Conservation (phyloP, 2,113 vertebrate species). For the Capreolus pygargus region DNA sequence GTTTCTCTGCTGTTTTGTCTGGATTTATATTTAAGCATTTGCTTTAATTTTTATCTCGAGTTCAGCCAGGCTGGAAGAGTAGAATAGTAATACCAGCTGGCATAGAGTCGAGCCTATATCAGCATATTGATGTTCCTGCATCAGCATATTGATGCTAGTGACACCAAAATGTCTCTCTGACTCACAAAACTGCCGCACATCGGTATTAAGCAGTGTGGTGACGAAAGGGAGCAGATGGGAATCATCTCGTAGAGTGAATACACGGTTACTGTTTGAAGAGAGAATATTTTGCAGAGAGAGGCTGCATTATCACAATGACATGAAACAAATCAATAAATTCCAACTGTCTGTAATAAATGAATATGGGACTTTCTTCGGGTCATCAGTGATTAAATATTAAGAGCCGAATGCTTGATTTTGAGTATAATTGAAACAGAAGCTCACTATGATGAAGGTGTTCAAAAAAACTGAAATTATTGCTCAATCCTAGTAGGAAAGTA, state of each 20-base stretch:
- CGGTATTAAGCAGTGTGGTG: conserved; percentile 21
- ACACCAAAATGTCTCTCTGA: conserved; percentile 42
- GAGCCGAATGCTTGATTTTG: neutral
- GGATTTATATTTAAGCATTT: conserved; percentile 59
- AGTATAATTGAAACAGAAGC: neutral
- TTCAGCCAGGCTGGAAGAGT: conserved; percentile 46
- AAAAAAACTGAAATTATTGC: neutral
- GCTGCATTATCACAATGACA: neutral
- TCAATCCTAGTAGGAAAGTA: neutral
- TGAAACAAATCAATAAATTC: neutral
- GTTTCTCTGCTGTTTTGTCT: conserved; percentile 52
- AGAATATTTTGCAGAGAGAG: neutral
- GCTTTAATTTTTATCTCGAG: conserved; percentile 51
- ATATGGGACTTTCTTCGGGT: neutral
- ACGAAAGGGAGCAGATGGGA: conserved; percentile 31
- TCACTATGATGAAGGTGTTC: neutral
- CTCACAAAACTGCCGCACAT: conserved; percentile 8
- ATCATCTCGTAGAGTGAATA: neutral
- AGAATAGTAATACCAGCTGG: conserved; percentile 51
- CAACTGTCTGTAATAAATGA: neutral
- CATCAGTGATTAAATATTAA: neutral
- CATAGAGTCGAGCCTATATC: conserved; percentile 5
- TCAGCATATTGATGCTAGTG: conserved; percentile 56
- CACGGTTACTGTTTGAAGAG: neutral
- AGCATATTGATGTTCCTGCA: conserved; percentile 56